Evolutionary conservation across 2,888 invertebrate species (phyloP).

Genomic region (Platynereis dumerilii): DNA sequence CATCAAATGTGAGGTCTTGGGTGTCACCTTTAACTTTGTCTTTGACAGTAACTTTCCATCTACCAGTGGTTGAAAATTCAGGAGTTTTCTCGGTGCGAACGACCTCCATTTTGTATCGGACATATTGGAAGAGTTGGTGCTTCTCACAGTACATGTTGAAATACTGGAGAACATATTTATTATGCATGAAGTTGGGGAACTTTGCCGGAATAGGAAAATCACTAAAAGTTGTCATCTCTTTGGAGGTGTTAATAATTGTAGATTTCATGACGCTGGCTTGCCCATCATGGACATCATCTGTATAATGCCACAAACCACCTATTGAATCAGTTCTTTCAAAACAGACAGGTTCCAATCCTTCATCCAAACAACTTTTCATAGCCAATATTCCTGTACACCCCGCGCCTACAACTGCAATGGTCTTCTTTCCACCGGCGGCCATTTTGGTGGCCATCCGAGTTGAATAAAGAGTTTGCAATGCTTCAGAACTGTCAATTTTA

Average conservation of each 20-base stretch:
- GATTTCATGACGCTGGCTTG: constrained; percentile 52
- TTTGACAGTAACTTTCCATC: constrained; percentile 49
- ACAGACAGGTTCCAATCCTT: constrained; percentile 53
- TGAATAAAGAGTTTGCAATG: too few relatives aligned
- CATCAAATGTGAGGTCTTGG: constrained; percentile 47
- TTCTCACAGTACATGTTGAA: constrained; percentile 36
- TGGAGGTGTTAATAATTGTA: constrained; percentile 55
- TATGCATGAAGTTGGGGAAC: constrained; percentile 60
- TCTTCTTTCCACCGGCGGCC: constrained; percentile 1
- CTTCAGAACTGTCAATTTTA: too few relatives aligned
- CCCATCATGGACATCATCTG: constrained; percentile 38
- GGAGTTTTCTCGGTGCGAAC: constrained; percentile 26
- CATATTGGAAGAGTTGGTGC: constrained; percentile 50
- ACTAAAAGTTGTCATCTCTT: constrained; percentile 58
- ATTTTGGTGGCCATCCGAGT: too few relatives aligned
- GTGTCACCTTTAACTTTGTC: constrained; percentile 12
- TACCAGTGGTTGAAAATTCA: constrained; percentile 50
- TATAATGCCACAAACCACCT: constrained; percentile 58
- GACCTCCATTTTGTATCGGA: constrained; percentile 52
- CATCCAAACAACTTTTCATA: constrained; percentile 59
- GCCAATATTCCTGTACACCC: constrained; percentile 61
- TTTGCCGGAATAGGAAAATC: constrained; percentile 61
- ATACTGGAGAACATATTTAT: constrained; percentile 50
- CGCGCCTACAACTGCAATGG: constrained; percentile 58
- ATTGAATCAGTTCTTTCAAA: constrained; percentile 50